A percentile compares a stretch with the other conserved stretches of the same genome.
These are phyloP conservation scores for Cosmorhoe ocellata DNA, from an alignment of 2,888 invertebrate genomes.

Conservation along the genomic window DNA sequence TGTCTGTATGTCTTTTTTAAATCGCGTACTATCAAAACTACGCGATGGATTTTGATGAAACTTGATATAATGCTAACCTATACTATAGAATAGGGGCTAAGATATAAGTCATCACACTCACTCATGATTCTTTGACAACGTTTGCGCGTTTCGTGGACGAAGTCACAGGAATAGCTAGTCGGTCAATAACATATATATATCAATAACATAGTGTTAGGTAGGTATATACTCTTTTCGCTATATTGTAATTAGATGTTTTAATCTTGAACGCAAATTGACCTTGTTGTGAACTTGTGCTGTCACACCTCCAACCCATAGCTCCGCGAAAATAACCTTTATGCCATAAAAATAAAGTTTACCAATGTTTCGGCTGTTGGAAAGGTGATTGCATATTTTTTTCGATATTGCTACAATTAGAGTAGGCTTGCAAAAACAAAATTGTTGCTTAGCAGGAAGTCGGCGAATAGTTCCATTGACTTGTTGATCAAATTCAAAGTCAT, in stretches of 20 bases:
- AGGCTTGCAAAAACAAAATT: conserved; percentile 5
- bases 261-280: conserved; percentile 29
- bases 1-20: too few species aligned
- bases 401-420: conserved; percentile 9
- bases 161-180: too few species aligned
- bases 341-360: background rate
- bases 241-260: background rate
- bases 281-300: conserved; percentile 40
- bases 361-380: conserved; percentile 14
- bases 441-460: conserved; percentile 21
- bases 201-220: too few species aligned
- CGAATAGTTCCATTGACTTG: background rate
- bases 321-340: conserved; percentile 11
- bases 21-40: too few species aligned
- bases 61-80: too few species aligned
- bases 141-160: too few species aligned
- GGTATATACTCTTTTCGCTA: too few species aligned
- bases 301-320: conserved; percentile 29
- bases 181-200: too few species aligned
- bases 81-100: too few species aligned
- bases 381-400: conserved; percentile 23
- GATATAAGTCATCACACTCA: too few species aligned
- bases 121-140: too few species aligned
- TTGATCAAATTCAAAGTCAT: conserved; percentile 11
- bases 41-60: too few species aligned